Evolutionary conservation across 2,888 invertebrate species (phyloP), one percentile per base, ranked within the genome.

Genomic region (Drosophila cracens): DNA sequence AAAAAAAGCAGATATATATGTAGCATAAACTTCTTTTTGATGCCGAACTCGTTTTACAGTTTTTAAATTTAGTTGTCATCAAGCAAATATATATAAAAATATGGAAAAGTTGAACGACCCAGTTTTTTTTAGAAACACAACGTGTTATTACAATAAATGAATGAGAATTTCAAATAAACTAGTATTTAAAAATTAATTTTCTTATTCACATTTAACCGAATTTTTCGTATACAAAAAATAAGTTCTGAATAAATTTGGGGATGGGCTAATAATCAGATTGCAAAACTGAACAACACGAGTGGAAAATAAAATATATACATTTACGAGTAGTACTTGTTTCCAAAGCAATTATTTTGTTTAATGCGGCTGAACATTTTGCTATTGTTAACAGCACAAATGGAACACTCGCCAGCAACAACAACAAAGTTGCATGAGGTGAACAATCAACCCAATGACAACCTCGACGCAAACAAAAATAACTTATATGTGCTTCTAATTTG

Each of bases 341-440:
- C 18, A 67, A 36, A 75, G 75, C 75, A 85, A 88, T 83, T 88
- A 83, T 62, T 59, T 65, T 40, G 86, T 83, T 83, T 88, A 83
- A 83, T 89, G 79, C 53, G 66, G 81, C 89, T 76, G 84, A 84
- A 84, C 87, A 18, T 65, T 57, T 74, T 60, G 16, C 81, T 67
- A 70, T 59, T 71, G 82, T 78, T 70, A 73, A 72, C 56, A 53
- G 43, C 68, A 63, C 76, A 76, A 76, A 64, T 63, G 60, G 71
- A 79, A 57, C 77, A 74, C n/a, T 27, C 29, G 34, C 40, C 18
- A 27, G 16, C 38, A 25, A 11, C 27, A 56, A 7, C 16, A 43
- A 36, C 18, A 43, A 53, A 29, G 29, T 16, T n/a, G 40, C 49
- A 34, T 56, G 38, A 25, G 29, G 10, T 33, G 31, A 53, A 43